A percentile compares a stretch with the other conserved stretches of the same genome.
These are phyloP conservation scores for Bombus haemorrhoidalis DNA, from an alignment of 1,140 invertebrate species.

Conservation along the genomic window DNA sequence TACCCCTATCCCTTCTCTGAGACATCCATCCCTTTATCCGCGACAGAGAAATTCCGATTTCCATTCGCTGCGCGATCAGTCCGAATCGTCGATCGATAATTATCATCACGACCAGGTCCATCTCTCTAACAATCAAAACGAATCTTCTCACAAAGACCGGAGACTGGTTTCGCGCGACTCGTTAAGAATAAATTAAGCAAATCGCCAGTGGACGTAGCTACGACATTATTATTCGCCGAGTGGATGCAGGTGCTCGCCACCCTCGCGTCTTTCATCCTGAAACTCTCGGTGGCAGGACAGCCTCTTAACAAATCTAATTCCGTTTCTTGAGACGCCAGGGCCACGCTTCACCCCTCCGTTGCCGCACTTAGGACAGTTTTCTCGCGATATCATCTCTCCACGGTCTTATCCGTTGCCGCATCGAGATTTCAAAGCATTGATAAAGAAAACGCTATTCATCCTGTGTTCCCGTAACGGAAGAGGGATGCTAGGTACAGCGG, in stretches of 20 bases:
- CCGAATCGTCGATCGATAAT: slow-evolving; percentile 25
- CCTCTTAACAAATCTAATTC: slow-evolving; percentile 62
- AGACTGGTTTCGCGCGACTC: not conserved
- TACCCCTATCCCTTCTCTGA: too few species aligned
- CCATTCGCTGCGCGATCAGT: slow-evolving; percentile 15
- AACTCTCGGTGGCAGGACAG: slow-evolving; percentile 11
- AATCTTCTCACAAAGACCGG: slow-evolving; percentile 9
- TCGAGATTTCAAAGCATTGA: slow-evolving; percentile 63
- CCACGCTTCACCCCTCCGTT: not conserved
- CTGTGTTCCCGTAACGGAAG: slow-evolving; percentile 3
- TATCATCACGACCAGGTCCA: not conserved
- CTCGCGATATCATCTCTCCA: slow-evolving; percentile 31
- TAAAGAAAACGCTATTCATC: slow-evolving; percentile 60
- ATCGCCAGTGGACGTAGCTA: slow-evolving; percentile 10
- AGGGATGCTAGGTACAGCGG: not conserved
- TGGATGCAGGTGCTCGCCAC: slow-evolving; percentile 8
- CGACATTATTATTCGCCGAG: slow-evolving; percentile 32
- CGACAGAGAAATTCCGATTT: not conserved
- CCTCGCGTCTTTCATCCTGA: slow-evolving; percentile 4
- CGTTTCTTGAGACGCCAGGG: slow-evolving; percentile 29
- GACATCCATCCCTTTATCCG: not conserved
- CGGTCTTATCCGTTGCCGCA: slow-evolving; percentile 24
- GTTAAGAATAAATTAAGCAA: slow-evolving; percentile 48
- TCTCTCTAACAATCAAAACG: slow-evolving; percentile 18
- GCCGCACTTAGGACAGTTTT: not conserved